Conservation (phyloP, 2,888 invertebrate genomes). For the Eubasilissa splendida region DNA sequence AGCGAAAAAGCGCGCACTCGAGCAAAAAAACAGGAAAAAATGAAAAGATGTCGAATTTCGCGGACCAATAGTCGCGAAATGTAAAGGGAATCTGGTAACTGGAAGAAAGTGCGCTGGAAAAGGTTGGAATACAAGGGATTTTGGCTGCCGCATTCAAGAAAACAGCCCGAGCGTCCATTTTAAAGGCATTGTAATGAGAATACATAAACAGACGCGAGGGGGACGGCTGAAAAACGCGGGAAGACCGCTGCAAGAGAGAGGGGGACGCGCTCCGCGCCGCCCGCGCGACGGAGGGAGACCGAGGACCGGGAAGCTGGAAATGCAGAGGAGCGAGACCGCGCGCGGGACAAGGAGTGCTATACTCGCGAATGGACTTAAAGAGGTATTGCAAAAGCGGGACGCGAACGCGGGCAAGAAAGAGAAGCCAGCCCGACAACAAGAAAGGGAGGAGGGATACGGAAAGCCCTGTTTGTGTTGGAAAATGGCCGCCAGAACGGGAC, state of each 20-base stretch:
- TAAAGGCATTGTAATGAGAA: slow-evolving; percentile 37
- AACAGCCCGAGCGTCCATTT: slow-evolving; percentile 43
- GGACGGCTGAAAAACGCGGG: neutral
- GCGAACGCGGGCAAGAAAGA: slow-evolving; percentile 7
- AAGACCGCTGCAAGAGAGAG: slow-evolving; percentile 5
- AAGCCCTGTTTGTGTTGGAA: neutral
- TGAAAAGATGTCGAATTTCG: slow-evolving; percentile 9
- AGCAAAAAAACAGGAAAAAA: neutral
- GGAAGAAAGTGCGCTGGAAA: slow-evolving; percentile 6
- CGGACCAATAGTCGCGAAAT: slow-evolving; percentile 13
- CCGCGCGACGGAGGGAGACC: slow-evolving; percentile 4
- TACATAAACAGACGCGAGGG: slow-evolving; percentile 21
- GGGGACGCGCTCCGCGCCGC: neutral
- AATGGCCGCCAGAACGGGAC: slow-evolving; percentile 37
- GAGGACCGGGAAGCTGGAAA: neutral
- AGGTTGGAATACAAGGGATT: slow-evolving; percentile 28
- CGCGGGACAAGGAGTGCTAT: neutral
- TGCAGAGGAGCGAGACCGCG: neutral
- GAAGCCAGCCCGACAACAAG: neutral
- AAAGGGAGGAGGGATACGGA: neutral
- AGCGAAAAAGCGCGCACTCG: neutral
- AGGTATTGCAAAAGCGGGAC: slow-evolving; percentile 12
- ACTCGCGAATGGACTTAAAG: slow-evolving; percentile 19
- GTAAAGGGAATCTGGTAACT: neutral
- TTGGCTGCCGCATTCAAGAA: slow-evolving; percentile 35